These are phyloP conservation scores for Ornithoptera alexandrae DNA, from an alignment of 2,888 invertebrate species.

Conservation along the genomic window DNA sequence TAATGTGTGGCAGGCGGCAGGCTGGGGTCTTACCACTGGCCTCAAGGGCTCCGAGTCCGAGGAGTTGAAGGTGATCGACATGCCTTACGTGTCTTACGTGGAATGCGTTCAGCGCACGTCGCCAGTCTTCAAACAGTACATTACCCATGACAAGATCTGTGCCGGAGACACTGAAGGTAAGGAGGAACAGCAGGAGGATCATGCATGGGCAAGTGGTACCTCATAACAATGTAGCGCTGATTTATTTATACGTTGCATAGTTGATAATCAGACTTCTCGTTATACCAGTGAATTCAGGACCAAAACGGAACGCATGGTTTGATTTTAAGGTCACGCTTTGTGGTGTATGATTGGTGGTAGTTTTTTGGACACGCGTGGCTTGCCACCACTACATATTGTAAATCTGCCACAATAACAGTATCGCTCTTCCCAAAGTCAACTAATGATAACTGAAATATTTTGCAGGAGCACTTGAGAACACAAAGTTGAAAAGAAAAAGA, in stretches of 20 bases:
- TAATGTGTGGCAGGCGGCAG: slow-evolving; percentile 39
- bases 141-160: slow-evolving; percentile 54
- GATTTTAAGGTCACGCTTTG: too few relatives aligned
- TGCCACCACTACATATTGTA: not conserved
- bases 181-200: not conserved
- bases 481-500: too few relatives aligned
- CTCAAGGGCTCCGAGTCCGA: slow-evolving; percentile 36
- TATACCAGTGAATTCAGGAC: too few relatives aligned
- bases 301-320: too few relatives aligned
- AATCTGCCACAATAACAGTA: not conserved
- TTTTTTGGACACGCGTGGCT: too few relatives aligned
- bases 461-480: not conserved
- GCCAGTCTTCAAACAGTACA: slow-evolving; percentile 35
- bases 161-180: slow-evolving; percentile 47
- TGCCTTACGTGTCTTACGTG: slow-evolving; percentile 41
- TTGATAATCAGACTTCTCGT: too few relatives aligned
- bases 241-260: too few relatives aligned
- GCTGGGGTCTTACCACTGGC: slow-evolving; percentile 44
- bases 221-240: too few relatives aligned
- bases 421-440: not conserved
- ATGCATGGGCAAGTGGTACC: not conserved
- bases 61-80: slow-evolving; percentile 38
- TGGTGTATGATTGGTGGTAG: too few relatives aligned
- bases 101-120: slow-evolving; percentile 37
- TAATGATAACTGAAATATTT: not conserved